Evolutionary conservation across 2,888 invertebrate genomes (phyloP).

Genomic region (Empis livida): DNA sequence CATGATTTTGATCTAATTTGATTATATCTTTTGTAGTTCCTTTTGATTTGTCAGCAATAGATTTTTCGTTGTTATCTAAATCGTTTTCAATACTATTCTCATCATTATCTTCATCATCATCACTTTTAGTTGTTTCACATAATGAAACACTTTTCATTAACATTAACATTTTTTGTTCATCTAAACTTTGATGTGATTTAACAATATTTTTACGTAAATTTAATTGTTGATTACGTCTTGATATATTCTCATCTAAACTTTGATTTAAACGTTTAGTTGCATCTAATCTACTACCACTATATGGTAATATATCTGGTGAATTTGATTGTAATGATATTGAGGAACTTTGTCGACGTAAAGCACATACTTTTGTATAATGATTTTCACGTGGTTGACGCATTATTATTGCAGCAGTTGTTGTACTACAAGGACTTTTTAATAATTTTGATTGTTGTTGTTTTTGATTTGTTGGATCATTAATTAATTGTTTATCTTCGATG

Average conservation of each 20-base stretch:
- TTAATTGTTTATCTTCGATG: slow-evolving; percentile 26
- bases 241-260: slow-evolving; percentile 58
- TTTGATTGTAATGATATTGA: slow-evolving; percentile 55
- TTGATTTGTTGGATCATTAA: neutral
- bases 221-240: slow-evolving; percentile 20
- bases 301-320: slow-evolving; percentile 20
- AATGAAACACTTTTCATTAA: slow-evolving; percentile 21
- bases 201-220: slow-evolving; percentile 39
- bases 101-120: neutral
- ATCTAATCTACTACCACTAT: slow-evolving; percentile 32
- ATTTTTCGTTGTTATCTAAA: neutral
- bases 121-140: slow-evolving; percentile 4
- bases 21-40: slow-evolving; percentile 2
- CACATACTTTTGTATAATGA: slow-evolving; percentile 82
- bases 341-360: slow-evolving; percentile 71
- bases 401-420: slow-evolving; percentile 5
- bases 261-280: slow-evolving; percentile 53
- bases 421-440: slow-evolving; percentile 41
- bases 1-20: neutral
- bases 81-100: neutral
- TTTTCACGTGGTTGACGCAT: slow-evolving; percentile 67
- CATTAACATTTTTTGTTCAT: slow-evolving; percentile 42
- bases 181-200: slow-evolving; percentile 54
- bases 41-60: neutral
- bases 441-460: slow-evolving; percentile 37